Percentiles rank a stretch among this genome's conserved stretches.
Evolutionary conservation across 1,140 invertebrate species (phyloP).

Genomic region (Scaptomyza montana): DNA sequence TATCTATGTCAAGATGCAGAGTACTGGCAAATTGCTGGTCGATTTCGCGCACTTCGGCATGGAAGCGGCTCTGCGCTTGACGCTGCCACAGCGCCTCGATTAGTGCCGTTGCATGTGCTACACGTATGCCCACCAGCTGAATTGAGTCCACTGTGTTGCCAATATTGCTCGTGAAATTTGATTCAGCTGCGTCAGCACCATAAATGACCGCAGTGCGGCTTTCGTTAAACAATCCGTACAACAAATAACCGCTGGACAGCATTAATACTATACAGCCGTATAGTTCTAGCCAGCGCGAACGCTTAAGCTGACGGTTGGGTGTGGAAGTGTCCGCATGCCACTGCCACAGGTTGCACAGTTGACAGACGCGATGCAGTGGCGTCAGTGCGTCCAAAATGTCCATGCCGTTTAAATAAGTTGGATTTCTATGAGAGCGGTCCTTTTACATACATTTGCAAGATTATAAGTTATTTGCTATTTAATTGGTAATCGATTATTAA

Average conservation of each 20-base stretch:
- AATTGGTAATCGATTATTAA: slow-evolving; percentile 18
- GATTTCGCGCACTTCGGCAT: slow-evolving; percentile 58
- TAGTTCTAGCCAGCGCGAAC: slow-evolving; percentile 55
- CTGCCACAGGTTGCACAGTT: slow-evolving; percentile 59
- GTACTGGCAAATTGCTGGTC: slow-evolving; percentile 56
- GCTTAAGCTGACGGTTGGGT: slow-evolving; percentile 21
- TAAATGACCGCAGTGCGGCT: slow-evolving; percentile 10
- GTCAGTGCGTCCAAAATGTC: slow-evolving; percentile 56
- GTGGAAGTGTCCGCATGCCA: slow-evolving; percentile 42
- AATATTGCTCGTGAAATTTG: slow-evolving; percentile 33
- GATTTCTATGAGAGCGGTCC: not conserved
- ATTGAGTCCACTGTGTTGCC: slow-evolving; percentile 76
- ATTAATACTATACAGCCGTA: slow-evolving; percentile 53
- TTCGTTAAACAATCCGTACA: slow-evolving; percentile 58
- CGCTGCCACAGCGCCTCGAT: slow-evolving; percentile 63
- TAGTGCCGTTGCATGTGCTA: slow-evolving; percentile 62
- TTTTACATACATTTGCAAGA: too few species aligned
- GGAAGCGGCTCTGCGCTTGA: slow-evolving; percentile 43
- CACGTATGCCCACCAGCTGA: slow-evolving; percentile 74
- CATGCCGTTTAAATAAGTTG: slow-evolving; percentile 33
- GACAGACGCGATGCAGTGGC: slow-evolving; percentile 51
- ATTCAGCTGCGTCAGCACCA: not conserved
- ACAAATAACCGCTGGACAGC: slow-evolving; percentile 32
- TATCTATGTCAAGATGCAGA: slow-evolving; percentile 52
- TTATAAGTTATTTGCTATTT: slow-evolving; percentile 32